Percentiles rank a stretch among this genome's conserved stretches.
phyloP scores from a whole-genome alignment of 2,888 invertebrate species.

The Leptinotarsa tumamoca region DNA sequence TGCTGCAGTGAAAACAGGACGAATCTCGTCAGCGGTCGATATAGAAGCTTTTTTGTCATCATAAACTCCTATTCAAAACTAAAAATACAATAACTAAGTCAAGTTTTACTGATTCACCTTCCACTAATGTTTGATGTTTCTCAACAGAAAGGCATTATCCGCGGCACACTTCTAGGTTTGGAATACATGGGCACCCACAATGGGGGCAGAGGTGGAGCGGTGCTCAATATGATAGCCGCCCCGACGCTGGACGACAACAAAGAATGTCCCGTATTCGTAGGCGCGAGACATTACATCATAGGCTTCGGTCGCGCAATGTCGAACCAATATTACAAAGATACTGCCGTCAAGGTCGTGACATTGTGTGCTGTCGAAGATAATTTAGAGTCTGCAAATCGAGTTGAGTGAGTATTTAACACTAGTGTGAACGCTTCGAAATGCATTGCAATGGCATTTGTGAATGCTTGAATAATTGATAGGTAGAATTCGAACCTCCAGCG shows the following conservation, averaged over 20 bases:
- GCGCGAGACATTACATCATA: slow-evolving; percentile 70
- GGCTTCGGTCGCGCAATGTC: slow-evolving; percentile 67
- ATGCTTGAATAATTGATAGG: too few relatives aligned
- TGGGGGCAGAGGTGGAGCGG: slow-evolving; percentile 72
- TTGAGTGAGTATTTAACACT: not conserved
- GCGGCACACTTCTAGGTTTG: slow-evolving; percentile 65
- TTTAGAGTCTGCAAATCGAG: not conserved
- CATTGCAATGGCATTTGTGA: too few relatives aligned
- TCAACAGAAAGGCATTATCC: slow-evolving; percentile 61
- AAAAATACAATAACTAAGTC: too few relatives aligned
- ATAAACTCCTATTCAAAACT: too few relatives aligned
- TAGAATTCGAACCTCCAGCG: too few relatives aligned
- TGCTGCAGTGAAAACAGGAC: too few relatives aligned
- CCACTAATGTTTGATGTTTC: not conserved
- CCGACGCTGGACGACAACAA: slow-evolving; percentile 69
- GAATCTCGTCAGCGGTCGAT: too few relatives aligned
- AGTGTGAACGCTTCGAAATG: not conserved
- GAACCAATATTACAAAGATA: slow-evolving; percentile 39
- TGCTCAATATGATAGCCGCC: slow-evolving; percentile 71
- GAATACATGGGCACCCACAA: slow-evolving; percentile 70
- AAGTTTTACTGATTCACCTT: not conserved
- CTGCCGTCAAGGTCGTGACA: slow-evolving; percentile 60
- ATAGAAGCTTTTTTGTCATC: too few relatives aligned
- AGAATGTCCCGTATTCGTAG: slow-evolving; percentile 70
- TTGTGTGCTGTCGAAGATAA: slow-evolving; percentile 54